These are phyloP conservation scores for Platichthys flesus DNA, from an alignment of 2,113 vertebrate species.

Conservation along the genomic window DNA sequence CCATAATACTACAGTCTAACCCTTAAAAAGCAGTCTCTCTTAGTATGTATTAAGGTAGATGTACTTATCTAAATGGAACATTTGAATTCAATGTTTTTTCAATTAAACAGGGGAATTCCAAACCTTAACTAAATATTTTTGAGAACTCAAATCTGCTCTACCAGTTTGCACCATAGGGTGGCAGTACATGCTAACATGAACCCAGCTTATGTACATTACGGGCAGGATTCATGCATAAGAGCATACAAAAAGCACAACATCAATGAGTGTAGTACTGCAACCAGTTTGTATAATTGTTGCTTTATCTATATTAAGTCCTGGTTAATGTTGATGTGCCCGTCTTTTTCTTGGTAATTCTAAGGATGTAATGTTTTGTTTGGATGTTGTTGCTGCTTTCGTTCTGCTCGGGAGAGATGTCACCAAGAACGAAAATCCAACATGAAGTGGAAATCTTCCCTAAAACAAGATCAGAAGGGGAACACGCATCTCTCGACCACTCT, in stretches of 20 bases:
- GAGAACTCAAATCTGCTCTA: constrained; percentile 17
- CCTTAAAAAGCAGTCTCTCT: too few species aligned
- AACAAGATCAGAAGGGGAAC: neutral
- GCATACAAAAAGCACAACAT: neutral
- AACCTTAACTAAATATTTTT: neutral
- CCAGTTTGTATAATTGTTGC: neutral
- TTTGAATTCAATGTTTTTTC: too few species aligned
- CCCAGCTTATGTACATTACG: neutral
- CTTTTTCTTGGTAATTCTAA: neutral
- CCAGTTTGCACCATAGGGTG: constrained; percentile 35
- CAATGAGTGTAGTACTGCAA: neutral
- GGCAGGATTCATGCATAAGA: neutral
- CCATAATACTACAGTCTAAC: too few species aligned
- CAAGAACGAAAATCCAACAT: neutral
- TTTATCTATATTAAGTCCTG: neutral
- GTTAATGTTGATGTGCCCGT: neutral
- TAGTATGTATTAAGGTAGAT: neutral
- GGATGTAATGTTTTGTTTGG: neutral
- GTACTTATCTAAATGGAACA: too few species aligned
- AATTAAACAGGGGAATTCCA: neutral
- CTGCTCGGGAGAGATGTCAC: neutral
- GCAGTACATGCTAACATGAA: constrained; percentile 37
- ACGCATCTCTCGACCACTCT: neutral
- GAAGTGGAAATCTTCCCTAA: neutral
- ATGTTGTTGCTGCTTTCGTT: neutral